These are phyloP conservation scores for Rhabdophis nuchalis DNA, from an alignment of 2,797 vertebrate genomes.

Conservation along the genomic window DNA sequence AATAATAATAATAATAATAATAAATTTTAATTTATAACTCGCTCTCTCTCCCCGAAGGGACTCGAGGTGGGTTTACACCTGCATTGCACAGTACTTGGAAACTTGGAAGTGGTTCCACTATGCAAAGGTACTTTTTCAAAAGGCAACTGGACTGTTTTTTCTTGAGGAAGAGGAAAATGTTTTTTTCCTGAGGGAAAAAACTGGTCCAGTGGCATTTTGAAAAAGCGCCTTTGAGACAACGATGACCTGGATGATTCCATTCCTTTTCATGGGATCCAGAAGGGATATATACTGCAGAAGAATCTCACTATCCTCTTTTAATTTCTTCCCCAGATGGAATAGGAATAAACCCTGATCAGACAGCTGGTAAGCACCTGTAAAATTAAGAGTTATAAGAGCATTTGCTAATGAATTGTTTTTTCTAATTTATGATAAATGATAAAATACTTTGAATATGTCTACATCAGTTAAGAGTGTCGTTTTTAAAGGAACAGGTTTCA, in stretches of 20 bases:
- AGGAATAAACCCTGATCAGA: conserved; percentile 97
- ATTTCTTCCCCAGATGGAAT: conserved; percentile 82
- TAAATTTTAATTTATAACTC: no score
- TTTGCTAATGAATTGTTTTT: not conserved
- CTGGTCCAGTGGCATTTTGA: not conserved
- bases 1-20: no score
- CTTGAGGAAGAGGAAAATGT: not conserved
- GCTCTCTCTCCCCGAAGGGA: no score
- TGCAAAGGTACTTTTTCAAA: not conserved
- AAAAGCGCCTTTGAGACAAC: not conserved
- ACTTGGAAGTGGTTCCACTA: not conserved
- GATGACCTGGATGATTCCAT: not conserved
- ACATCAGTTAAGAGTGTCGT: not conserved
- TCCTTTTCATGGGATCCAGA: not conserved
- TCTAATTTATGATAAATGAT: not conserved
- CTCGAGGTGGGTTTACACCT: conserved; percentile 80
- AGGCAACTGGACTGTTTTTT: not conserved
- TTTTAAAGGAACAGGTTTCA: not conserved
- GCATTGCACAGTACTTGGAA: not conserved
- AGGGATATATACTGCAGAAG: not conserved
- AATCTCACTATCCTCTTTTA: not conserved
- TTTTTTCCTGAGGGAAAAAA: not conserved
- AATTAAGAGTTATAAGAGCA: not conserved
- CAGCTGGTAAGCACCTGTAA: conserved; percentile 82
- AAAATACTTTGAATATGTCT: not conserved